Conservation (phyloP, 23 tunicate genomes). For the Clavelina lepadiformis region DNA sequence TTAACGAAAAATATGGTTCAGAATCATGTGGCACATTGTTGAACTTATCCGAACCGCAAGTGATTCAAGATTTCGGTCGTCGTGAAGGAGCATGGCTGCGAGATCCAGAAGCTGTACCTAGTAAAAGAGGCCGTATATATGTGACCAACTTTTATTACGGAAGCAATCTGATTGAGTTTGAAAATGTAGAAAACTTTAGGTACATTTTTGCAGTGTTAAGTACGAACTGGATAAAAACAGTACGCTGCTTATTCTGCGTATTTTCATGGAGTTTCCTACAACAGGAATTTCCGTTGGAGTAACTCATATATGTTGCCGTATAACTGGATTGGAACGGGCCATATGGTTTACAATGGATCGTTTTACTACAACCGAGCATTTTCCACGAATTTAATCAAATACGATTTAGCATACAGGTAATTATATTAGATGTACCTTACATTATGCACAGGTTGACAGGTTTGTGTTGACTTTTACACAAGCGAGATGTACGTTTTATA, state of each 20-base stretch:
- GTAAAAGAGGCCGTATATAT: conserved; percentile 36
- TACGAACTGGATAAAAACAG: too few species aligned
- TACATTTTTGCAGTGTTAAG: too few species aligned
- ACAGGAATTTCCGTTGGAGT: conserved; percentile 62
- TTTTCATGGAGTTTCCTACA: too few species aligned
- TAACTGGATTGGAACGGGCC: conserved; percentile 96
- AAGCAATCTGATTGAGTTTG: conserved; percentile 75
- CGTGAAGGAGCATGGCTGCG: conserved; percentile 89
- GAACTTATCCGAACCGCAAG: conserved; percentile 42
- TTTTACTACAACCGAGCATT: conserved; percentile 95
- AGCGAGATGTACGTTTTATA: neutral
- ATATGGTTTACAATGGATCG: conserved; percentile 88
- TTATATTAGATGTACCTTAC: neutral
- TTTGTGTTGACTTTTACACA: too few species aligned
- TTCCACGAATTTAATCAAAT: conserved; percentile 76
- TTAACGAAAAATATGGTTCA: conserved; percentile 1
- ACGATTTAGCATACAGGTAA: conserved; percentile 62
- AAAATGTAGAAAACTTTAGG: conserved; percentile 46
- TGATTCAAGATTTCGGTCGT: conserved; percentile 70
- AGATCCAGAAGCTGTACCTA: conserved; percentile 28
- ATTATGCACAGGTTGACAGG: too few species aligned
- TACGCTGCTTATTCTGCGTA: too few species aligned
- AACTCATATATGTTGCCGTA: conserved; percentile 76
- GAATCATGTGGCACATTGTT: conserved; percentile 72
- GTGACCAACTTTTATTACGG: conserved; percentile 95